phyloP scores from a whole-genome alignment of 2,888 invertebrate genomes.

The Resseliella maxima region DNA sequence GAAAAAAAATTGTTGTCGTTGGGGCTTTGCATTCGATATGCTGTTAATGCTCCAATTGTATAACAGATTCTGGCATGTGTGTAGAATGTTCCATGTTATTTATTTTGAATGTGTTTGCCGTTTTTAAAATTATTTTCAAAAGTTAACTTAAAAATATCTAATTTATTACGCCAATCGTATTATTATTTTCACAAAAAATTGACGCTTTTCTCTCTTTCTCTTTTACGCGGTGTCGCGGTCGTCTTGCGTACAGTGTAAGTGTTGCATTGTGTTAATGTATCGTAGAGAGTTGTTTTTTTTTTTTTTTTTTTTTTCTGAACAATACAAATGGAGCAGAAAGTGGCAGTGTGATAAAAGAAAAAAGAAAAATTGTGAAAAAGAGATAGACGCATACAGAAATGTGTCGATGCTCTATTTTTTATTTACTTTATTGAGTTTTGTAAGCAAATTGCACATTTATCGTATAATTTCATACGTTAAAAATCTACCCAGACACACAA shows the following conservation, averaged over 20 bases:
- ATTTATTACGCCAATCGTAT: constrained; percentile 25
- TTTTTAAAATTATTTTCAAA: background rate
- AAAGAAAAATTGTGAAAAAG: background rate
- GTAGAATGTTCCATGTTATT: background rate
- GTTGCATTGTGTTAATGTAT: background rate
- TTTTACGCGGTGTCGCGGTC: too few species aligned
- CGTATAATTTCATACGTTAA: background rate
- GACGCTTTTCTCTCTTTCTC: too few species aligned
- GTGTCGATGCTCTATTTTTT: constrained; percentile 46
- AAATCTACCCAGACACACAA: background rate
- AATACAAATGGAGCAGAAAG: background rate
- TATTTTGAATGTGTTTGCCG: background rate
- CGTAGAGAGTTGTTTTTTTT: background rate
- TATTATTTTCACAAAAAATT: constrained; percentile 9
- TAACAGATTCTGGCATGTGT: background rate
- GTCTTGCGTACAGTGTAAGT: background rate
- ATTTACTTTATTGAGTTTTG: background rate
- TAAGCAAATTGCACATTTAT: constrained; percentile 14
- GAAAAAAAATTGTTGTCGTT: background rate
- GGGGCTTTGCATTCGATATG: background rate
- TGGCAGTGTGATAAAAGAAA: background rate
- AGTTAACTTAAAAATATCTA: constrained; percentile 13
- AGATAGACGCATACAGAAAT: background rate
- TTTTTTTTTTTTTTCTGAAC: too few species aligned
- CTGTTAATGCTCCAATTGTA: constrained; percentile 2